A percentile compares a stretch with the other conserved stretches of the same genome.
phyloP scores from a whole-genome alignment of 2,113 vertebrate genomes.

The Heloderma charlesbogerti region DNA sequence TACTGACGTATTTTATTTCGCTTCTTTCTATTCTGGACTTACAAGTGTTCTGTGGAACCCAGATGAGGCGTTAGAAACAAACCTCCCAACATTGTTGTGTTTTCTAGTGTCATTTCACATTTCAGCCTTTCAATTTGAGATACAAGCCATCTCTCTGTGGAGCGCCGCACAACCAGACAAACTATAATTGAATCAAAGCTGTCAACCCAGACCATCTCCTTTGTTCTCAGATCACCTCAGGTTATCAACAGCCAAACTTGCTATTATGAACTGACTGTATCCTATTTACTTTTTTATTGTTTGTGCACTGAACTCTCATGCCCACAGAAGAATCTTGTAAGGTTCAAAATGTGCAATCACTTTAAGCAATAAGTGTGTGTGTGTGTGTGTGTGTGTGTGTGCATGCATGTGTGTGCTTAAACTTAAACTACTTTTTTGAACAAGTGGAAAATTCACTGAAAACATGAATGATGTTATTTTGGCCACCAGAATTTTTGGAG shows the following conservation, averaged over 20 bases:
- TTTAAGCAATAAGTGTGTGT: background rate
- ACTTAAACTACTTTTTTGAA: background rate
- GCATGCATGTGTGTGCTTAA: no score
- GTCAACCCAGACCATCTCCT: background rate
- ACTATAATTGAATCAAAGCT: conserved; percentile 20
- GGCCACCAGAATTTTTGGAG: background rate
- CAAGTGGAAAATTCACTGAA: background rate
- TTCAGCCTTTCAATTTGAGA: background rate
- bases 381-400: background rate
- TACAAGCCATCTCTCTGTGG: background rate
- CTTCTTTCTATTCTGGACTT: background rate
- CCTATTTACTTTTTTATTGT: background rate
- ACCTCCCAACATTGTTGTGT: background rate
- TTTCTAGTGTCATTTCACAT: background rate
- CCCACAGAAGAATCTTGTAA: background rate
- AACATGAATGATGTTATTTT: background rate
- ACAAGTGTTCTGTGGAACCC: background rate
- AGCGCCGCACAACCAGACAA: background rate
- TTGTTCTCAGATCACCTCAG: background rate
- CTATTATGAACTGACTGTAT: background rate
- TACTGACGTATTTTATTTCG: background rate
- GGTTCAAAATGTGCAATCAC: background rate
- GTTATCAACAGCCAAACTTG: background rate
- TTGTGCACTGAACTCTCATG: background rate
- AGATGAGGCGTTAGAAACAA: background rate